Evolutionary conservation across 2,797 vertebrate species (phyloP).

Genomic region (Peromyscus nudipes): DNA sequence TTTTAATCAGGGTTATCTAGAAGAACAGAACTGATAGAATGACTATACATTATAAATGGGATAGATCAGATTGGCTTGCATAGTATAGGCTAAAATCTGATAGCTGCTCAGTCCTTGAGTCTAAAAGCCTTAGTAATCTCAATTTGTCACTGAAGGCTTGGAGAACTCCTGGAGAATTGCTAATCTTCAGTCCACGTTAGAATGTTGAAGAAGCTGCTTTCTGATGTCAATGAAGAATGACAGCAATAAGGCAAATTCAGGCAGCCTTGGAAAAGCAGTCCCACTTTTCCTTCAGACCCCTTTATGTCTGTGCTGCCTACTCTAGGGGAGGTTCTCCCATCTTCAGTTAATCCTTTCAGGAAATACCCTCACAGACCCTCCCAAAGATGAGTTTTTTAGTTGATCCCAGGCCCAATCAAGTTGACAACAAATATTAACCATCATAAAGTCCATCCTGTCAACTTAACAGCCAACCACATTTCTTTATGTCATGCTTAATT

Average conservation of each 20-base stretch:
- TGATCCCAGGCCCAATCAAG: not conserved
- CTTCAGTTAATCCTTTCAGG: not conserved
- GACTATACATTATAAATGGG: not conserved
- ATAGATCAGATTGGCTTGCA: not conserved
- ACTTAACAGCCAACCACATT: not conserved
- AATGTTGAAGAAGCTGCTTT: not conserved
- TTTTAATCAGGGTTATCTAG: not conserved
- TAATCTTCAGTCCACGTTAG: not conserved
- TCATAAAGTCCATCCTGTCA: not conserved
- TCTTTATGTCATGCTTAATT: not conserved
- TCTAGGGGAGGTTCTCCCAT: not conserved
- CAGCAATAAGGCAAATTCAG: not conserved
- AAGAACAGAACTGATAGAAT: not conserved
- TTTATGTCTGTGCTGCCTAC: not conserved
- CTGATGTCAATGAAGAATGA: not conserved
- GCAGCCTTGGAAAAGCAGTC: not conserved
- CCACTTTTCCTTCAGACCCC: not conserved
- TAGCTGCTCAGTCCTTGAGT: not conserved
- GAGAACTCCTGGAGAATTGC: not conserved
- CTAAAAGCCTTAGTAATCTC: not conserved
- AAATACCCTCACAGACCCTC: not conserved
- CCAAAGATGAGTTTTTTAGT: not conserved
- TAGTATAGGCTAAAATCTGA: not conserved
- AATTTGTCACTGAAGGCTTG: not conserved
- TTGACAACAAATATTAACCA: not conserved